phyloP scores from a whole-genome alignment of 1,140 invertebrate species.

The Drosophila lini region DNA sequence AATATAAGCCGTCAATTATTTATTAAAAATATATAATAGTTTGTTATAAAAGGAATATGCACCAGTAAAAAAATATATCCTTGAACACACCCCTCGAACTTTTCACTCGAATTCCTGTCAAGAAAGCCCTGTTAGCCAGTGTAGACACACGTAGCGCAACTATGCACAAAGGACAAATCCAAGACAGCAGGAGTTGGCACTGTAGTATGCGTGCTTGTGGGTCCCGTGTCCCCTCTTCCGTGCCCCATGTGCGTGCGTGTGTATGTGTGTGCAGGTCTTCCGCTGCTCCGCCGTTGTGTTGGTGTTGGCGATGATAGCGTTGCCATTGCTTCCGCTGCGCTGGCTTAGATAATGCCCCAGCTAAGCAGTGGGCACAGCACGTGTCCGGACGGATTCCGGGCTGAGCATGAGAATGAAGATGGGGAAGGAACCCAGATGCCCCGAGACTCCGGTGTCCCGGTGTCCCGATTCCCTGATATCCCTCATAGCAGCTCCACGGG shows the following conservation, averaged over 20 bases:
- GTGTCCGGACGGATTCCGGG: constrained; percentile 25
- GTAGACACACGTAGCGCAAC: constrained; percentile 23
- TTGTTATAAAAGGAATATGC: background rate
- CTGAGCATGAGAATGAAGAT: constrained; percentile 16
- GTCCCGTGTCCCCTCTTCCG: background rate
- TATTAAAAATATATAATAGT: background rate
- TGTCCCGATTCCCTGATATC: constrained; percentile 43
- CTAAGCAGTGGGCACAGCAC: constrained; percentile 60
- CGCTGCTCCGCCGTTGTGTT: constrained; percentile 18
- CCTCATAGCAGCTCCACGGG: constrained; percentile 47
- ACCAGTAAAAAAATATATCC: background rate
- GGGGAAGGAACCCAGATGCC: constrained; percentile 17
- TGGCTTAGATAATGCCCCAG: constrained; percentile 46
- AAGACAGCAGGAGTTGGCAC: constrained; percentile 39
- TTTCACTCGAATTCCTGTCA: constrained; percentile 5
- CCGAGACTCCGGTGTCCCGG: constrained; percentile 17
- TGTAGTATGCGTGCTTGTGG: constrained; percentile 16
- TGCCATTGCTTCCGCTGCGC: constrained; percentile 46
- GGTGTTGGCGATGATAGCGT: constrained; percentile 39
- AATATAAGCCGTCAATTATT: too few species aligned
- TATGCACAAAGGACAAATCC: constrained; percentile 22
- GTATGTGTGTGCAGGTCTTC: constrained; percentile 29
- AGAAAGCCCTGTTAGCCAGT: constrained; percentile 29
- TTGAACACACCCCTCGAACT: background rate
- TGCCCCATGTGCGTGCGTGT: background rate